phyloP scores from a whole-genome alignment of 1,140 invertebrate species.

The Papilio aristodemus region DNA sequence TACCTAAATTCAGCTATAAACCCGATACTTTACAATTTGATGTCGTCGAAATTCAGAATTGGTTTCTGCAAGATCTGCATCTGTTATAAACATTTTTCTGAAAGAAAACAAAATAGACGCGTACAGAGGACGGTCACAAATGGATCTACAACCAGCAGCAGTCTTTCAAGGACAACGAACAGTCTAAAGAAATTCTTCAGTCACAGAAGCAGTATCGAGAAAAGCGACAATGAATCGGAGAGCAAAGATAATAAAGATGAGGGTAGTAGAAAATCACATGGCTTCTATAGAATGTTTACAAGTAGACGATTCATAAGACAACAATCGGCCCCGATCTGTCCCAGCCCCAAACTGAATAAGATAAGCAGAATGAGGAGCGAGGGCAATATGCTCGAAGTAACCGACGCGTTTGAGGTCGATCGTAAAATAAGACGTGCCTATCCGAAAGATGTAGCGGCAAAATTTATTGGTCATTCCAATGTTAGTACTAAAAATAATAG shows the following conservation, averaged over 20 bases:
- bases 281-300: conserved; percentile 64
- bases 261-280: conserved; percentile 44
- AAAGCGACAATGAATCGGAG: conserved; percentile 60
- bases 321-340: conserved; percentile 69
- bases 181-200: conserved; percentile 74
- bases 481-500: conserved; percentile 53
- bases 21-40: conserved; percentile 91
- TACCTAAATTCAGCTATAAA: conserved; percentile 93
- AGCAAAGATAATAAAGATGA: conserved; percentile 54
- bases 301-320: conserved; percentile 68
- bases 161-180: conserved; percentile 70
- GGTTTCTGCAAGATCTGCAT: conserved; percentile 86
- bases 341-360: conserved; percentile 50
- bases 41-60: conserved; percentile 91
- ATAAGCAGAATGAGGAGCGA: conserved; percentile 68
- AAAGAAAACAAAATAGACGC: conserved; percentile 58
- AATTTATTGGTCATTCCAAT: conserved; percentile 69
- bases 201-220: conserved; percentile 75
- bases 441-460: conserved; percentile 44
- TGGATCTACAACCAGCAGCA: conserved; percentile 81
- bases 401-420: conserved; percentile 48
- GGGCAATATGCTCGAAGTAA: conserved; percentile 61
- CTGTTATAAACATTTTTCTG: conserved; percentile 67
- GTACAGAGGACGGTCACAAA: conserved; percentile 74
- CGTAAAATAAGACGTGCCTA: conserved; percentile 43